Conservation (phyloP, 2,113 vertebrate species). For the Dromiciops gliroides region DNA sequence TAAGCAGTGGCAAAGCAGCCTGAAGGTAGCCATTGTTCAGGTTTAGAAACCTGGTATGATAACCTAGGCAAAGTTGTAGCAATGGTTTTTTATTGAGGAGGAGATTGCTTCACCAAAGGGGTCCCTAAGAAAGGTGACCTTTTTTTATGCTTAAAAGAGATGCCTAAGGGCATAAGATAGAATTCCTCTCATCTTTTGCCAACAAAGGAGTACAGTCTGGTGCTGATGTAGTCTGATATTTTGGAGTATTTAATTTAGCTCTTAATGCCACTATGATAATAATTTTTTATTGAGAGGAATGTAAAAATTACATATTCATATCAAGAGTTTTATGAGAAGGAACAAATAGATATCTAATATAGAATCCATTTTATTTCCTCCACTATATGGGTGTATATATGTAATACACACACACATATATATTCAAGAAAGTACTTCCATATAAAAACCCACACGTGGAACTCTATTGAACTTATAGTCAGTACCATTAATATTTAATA, state of each 20-base stretch:
- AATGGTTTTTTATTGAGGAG: background rate
- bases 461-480: background rate
- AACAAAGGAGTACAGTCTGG: constrained; percentile 15
- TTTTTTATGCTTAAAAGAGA: background rate
- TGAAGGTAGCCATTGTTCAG: background rate
- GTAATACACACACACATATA: too few species aligned
- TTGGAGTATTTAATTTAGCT: background rate
- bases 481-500: background rate
- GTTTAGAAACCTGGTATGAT: background rate
- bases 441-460: background rate
- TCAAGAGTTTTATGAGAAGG: background rate
- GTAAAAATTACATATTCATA: background rate
- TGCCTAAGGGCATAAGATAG: background rate
- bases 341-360: background rate
- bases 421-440: background rate
- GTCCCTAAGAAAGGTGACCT: background rate
- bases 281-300: background rate
- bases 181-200: background rate
- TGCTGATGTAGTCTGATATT: background rate
- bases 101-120: background rate
- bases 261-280: background rate
- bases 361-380: background rate
- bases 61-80: background rate
- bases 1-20: background rate
- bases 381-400: background rate